phyloP scores from a whole-genome alignment of 2,797 vertebrate genomes.

The Sphaeramia orbicularis region DNA sequence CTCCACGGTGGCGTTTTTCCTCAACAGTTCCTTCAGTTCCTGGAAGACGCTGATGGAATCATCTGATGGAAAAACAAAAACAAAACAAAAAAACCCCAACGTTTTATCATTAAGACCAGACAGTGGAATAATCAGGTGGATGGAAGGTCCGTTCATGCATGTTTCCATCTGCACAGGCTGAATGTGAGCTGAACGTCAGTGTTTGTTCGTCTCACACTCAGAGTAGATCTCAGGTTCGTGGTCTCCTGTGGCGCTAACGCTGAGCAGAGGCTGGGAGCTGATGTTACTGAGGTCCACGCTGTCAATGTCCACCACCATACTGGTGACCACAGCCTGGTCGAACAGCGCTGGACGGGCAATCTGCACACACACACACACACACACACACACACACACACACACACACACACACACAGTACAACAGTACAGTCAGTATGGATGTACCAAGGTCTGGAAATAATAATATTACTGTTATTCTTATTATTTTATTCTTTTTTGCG shows the following conservation, averaged over 20 bases:
- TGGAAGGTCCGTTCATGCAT: too few species aligned
- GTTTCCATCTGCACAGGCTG: too few species aligned
- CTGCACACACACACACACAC: too few species aligned
- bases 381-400: too few species aligned
- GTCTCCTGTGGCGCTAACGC: constrained; percentile 81
- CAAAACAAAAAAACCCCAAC: too few species aligned
- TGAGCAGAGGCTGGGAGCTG: constrained; percentile 94
- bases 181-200: too few species aligned
- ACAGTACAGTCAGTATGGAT: too few species aligned
- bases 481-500: too few species aligned
- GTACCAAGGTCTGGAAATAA: too few species aligned
- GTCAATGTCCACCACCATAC: constrained; percentile 96
- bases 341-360: constrained; percentile 98
- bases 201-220: constrained; percentile 93
- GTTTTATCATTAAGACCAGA: background rate
- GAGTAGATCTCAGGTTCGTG: constrained; percentile 92
- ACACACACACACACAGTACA: too few species aligned
- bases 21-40: constrained; percentile 97
- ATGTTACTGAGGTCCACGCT: constrained; percentile 96
- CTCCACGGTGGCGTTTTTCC: constrained; percentile 98
- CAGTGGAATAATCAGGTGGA: too few species aligned
- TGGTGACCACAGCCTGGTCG: constrained; percentile 94
- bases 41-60: constrained; percentile 95
- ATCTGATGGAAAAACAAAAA: constrained; percentile 76
- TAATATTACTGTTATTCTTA: too few species aligned